Percentiles rank a stretch among this genome's conserved stretches.
Conservation (phyloP, 2,113 vertebrate genomes). For the Sceloporus tristichus region DNA sequence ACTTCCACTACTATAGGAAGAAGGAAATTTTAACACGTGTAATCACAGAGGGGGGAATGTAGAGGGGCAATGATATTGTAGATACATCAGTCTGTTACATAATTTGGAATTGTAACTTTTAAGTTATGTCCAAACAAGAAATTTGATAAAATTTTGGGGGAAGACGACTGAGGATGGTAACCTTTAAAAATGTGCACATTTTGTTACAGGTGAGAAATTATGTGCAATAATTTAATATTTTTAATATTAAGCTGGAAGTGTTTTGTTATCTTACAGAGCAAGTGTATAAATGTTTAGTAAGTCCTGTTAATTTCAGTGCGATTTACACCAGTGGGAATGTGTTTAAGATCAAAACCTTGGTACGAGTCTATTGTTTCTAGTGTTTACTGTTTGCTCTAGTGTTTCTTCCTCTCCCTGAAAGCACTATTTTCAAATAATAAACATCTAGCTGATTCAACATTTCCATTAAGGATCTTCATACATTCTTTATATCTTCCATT, state of each 20-base stretch:
- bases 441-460: not conserved
- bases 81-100: accelerated
- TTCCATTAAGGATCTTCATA: constrained; percentile 37
- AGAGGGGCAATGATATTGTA: not conserved
- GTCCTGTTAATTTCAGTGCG: not conserved
- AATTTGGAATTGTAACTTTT: not conserved
- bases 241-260: not conserved
- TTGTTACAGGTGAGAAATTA: not conserved
- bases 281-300: too few relatives aligned
- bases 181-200: not conserved
- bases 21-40: not conserved
- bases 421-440: constrained; percentile 23
- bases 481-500: constrained; percentile 29
- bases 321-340: not conserved
- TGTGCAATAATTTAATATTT: not conserved
- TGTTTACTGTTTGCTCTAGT: not conserved
- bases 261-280: too few relatives aligned
- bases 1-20: accelerated
- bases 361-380: accelerated
- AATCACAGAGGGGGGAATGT: not conserved
- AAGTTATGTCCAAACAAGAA: not conserved
- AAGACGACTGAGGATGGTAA: not conserved
- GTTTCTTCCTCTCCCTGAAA: not conserved
- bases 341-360: not conserved
- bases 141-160: not conserved